Percentiles rank a stretch among this genome's conserved stretches.
Conservation (phyloP, 1,140 invertebrate species). For the Magallana gigas region DNA sequence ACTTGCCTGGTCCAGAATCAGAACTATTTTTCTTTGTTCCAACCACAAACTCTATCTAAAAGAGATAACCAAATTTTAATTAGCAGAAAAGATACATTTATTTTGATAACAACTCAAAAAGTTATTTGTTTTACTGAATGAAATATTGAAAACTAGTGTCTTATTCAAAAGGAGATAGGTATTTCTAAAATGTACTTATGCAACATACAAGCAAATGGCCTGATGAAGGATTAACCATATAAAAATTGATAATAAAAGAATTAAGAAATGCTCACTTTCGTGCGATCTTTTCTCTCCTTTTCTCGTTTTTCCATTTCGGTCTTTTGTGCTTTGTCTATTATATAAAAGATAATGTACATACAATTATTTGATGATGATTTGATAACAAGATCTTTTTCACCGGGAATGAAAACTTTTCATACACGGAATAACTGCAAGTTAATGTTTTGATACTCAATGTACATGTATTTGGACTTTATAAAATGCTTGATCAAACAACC, state of each 20-base stretch:
- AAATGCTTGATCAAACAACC: background rate
- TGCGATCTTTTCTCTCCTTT: slow-evolving; percentile 92
- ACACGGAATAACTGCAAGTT: too few relatives aligned
- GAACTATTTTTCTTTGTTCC: slow-evolving; percentile 82
- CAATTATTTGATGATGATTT: too few relatives aligned
- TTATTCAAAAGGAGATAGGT: too few relatives aligned
- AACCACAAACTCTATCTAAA: slow-evolving; percentile 88
- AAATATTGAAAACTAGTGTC: too few relatives aligned
- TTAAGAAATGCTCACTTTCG: slow-evolving; percentile 83
- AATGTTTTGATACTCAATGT: too few relatives aligned
- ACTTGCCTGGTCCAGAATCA: slow-evolving; percentile 46
- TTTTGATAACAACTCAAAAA: too few relatives aligned
- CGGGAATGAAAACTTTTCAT: too few relatives aligned
- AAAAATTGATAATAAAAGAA: background rate
- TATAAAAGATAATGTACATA: slow-evolving; percentile 36
- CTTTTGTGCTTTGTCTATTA: slow-evolving; percentile 89
- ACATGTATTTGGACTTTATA: background rate
- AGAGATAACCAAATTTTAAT: slow-evolving; percentile 29
- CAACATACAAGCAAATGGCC: too few relatives aligned
- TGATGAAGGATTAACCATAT: background rate
- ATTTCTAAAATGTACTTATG: too few relatives aligned
- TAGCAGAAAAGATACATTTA: too few relatives aligned
- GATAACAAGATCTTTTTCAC: too few relatives aligned
- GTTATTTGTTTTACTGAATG: too few relatives aligned
- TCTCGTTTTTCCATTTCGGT: slow-evolving; percentile 94